Evolutionary conservation across 2,113 vertebrate species (phyloP).

Genomic region (Diphyllodes magnificus): DNA sequence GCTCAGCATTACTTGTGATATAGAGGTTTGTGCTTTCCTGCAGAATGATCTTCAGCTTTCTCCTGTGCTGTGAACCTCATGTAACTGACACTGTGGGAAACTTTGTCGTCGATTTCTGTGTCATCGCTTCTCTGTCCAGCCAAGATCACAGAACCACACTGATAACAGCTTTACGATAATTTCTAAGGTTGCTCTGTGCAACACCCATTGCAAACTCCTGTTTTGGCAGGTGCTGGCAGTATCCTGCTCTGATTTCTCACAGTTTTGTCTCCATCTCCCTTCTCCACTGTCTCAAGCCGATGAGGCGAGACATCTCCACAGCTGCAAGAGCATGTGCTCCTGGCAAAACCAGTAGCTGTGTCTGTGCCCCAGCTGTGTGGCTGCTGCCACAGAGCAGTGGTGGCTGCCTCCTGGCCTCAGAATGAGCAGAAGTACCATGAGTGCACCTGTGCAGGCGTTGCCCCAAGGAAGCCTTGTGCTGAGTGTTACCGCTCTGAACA

Average conservation of each 20-base stretch:
- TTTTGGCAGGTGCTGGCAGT: background rate
- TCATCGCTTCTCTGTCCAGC: background rate
- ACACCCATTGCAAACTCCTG: background rate
- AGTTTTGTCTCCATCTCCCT: background rate
- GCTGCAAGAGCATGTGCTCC: background rate
- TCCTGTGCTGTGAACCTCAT: background rate
- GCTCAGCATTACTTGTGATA: background rate
- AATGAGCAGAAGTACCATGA: background rate
- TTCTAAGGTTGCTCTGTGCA: background rate
- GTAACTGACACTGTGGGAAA: background rate
- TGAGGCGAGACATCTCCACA: background rate
- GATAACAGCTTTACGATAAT: accelerated
- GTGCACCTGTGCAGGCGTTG: background rate
- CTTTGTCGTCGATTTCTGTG: background rate
- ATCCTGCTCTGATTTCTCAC: background rate
- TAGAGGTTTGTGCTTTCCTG: background rate
- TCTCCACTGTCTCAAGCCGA: background rate
- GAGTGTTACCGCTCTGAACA: background rate
- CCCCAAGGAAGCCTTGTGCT: background rate
- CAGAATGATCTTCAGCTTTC: background rate
- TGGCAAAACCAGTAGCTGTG: background rate
- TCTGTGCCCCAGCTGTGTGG: accelerated
- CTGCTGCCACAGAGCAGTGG: background rate
- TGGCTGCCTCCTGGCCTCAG: background rate
- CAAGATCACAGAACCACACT: background rate